Conservation (phyloP, 2,888 invertebrate genomes). For the Dryobotodes eremita region DNA sequence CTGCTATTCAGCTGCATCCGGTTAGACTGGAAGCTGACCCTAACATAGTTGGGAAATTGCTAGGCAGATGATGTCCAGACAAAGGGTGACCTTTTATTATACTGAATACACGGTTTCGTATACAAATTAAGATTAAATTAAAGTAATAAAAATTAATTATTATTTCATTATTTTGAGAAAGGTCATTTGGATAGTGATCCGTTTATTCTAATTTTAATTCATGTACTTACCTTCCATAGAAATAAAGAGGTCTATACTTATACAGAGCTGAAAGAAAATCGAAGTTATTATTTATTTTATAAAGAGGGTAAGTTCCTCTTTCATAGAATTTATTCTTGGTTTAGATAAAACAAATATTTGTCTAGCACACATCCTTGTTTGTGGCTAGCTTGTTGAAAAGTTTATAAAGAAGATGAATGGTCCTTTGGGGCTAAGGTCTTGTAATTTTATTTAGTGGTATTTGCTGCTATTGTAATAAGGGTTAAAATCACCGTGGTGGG, state of each 20-base stretch:
- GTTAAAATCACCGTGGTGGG: not conserved
- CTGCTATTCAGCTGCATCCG: not conserved
- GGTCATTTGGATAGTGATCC: slow-evolving; percentile 24
- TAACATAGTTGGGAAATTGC: too few relatives aligned
- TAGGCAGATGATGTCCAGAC: not conserved
- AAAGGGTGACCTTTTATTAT: not conserved
- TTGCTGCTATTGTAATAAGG: not conserved
- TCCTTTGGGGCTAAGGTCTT: not conserved
- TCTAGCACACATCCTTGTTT: not conserved
- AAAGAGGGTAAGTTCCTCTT: not conserved
- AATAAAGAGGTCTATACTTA: slow-evolving; percentile 31
- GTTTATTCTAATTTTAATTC: slow-evolving; percentile 51
- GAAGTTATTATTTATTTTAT: slow-evolving; percentile 28
- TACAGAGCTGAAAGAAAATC: slow-evolving; percentile 18
- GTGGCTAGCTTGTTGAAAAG: not conserved
- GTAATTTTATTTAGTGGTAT: not conserved
- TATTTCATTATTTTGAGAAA: too few relatives aligned
- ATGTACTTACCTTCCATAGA: slow-evolving; percentile 12
- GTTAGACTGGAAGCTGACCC: not conserved
- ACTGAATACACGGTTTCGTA: not conserved
- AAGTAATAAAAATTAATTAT: too few relatives aligned
- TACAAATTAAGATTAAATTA: slow-evolving; percentile 21
- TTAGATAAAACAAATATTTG: not conserved
- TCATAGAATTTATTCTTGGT: slow-evolving; percentile 11
- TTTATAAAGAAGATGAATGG: not conserved